Conservation (phyloP, 2,113 vertebrate species). For the Antechinus flavipes region DNA sequence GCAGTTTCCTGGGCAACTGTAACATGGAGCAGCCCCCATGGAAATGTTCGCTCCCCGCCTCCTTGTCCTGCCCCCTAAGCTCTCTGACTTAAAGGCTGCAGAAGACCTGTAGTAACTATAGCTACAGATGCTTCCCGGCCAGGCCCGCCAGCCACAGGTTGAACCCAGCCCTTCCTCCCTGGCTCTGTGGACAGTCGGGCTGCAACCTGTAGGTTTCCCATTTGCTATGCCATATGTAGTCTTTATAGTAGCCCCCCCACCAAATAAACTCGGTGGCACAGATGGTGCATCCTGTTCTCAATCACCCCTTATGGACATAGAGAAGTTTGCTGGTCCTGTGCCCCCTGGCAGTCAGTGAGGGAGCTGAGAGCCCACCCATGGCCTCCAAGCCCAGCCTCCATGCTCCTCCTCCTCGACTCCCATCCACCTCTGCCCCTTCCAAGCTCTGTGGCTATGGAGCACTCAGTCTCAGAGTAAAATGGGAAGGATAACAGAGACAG, state of each 20-base stretch:
- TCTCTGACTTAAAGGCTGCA: constrained; percentile 28
- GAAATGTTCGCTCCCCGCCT: constrained; percentile 17
- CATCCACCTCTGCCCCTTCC: background rate
- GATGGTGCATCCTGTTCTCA: too few relatives aligned
- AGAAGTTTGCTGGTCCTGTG: too few relatives aligned
- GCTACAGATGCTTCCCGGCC: background rate
- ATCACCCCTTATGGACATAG: too few relatives aligned
- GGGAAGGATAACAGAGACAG: background rate
- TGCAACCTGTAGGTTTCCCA: too few relatives aligned
- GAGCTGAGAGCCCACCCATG: too few relatives aligned
- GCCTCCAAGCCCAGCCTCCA: too few relatives aligned
- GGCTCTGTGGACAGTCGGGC: too few relatives aligned
- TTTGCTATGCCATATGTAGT: too few relatives aligned
- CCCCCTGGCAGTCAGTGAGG: too few relatives aligned
- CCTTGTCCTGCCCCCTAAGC: constrained; percentile 2
- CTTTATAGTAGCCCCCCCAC: too few relatives aligned
- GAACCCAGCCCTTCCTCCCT: too few relatives aligned
- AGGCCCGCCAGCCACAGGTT: background rate
- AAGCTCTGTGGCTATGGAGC: constrained; percentile 17
- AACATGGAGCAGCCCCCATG: constrained; percentile 10
- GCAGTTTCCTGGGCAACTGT: constrained; percentile 71
- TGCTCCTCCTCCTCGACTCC: background rate
- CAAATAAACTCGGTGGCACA: too few relatives aligned
- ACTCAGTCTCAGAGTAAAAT: constrained; percentile 2
- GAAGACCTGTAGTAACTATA: constrained; percentile 34